Evolutionary conservation across 2,797 vertebrate genomes (phyloP).

Genomic region (Mallotus villosus): DNA sequence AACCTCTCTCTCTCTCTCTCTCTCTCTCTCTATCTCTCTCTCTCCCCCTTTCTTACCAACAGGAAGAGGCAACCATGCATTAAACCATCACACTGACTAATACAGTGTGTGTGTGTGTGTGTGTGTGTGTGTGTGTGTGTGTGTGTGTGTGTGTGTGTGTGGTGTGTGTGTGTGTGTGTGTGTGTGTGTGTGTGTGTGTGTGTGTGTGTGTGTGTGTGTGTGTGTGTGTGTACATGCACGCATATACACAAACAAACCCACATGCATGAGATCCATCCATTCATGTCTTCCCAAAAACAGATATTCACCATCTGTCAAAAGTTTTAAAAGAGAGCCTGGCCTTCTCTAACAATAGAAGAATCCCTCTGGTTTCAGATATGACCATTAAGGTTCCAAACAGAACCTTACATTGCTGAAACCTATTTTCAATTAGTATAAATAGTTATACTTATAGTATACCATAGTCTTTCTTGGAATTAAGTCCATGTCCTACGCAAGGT

Average conservation of each 20-base stretch:
- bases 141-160: conserved; percentile 18
- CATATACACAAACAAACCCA: conserved; percentile 11
- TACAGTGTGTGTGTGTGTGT: conserved; percentile 40
- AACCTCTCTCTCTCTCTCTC: conserved; percentile 37
- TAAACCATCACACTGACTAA: conserved; percentile 77
- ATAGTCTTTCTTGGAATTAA: no score
- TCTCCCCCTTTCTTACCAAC: conserved; percentile 62
- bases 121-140: conserved; percentile 9
- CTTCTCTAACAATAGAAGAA: no score
- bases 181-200: conserved; percentile 6
- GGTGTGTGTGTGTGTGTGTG: conserved; percentile 15
- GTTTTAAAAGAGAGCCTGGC: no score
- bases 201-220: conserved; percentile 5
- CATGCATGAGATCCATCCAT: background rate
- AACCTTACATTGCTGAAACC: no score
- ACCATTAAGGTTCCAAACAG: no score
- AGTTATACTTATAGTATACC: no score
- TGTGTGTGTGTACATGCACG: conserved; percentile 29
- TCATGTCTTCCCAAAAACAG: no score
- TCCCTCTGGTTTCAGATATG: no score
- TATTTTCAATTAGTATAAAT: no score
- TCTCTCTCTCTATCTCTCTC: conserved; percentile 60
- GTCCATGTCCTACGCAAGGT: no score
- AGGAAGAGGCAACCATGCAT: conserved; percentile 75
- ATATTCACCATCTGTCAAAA: no score